These are phyloP conservation scores for Bubo blakistoni DNA, from an alignment of 2,113 vertebrate species.

Conservation along the genomic window DNA sequence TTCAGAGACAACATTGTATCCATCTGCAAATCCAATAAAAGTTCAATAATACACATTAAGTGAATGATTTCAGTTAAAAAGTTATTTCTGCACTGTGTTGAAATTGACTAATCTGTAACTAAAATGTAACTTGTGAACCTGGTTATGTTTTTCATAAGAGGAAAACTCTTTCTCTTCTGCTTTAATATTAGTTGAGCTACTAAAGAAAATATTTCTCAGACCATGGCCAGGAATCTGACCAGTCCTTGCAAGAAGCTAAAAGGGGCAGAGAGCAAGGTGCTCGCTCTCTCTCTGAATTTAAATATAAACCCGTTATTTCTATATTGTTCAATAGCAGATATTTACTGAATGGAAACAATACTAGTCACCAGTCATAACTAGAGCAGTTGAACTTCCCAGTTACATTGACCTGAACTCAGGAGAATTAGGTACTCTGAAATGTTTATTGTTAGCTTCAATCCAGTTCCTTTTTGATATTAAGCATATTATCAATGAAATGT, in stretches of 20 bases:
- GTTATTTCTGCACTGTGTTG: neutral
- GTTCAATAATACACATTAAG: neutral
- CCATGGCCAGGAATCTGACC: neutral
- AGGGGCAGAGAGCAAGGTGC: neutral
- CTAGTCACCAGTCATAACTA: neutral
- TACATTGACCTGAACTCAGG: neutral
- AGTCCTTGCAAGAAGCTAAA: neutral
- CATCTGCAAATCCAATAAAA: conserved; percentile 57
- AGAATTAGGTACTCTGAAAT: neutral
- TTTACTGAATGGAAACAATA: neutral
- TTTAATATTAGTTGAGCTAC: neutral
- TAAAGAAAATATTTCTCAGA: neutral
- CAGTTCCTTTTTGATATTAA: neutral
- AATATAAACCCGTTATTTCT: neutral
- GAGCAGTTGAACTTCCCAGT: neutral
- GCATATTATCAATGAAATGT: neutral
- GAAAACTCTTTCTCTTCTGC: neutral
- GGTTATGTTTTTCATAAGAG: neutral
- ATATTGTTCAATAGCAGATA: neutral
- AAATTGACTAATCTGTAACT: neutral
- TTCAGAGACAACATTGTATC: conserved; percentile 39
- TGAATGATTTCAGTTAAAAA: neutral
- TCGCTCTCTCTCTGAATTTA: neutral
- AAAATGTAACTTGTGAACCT: neutral
- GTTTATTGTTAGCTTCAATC: neutral